phyloP scores from a whole-genome alignment of 2,113 vertebrate genomes.

The Parotia lawesii region DNA sequence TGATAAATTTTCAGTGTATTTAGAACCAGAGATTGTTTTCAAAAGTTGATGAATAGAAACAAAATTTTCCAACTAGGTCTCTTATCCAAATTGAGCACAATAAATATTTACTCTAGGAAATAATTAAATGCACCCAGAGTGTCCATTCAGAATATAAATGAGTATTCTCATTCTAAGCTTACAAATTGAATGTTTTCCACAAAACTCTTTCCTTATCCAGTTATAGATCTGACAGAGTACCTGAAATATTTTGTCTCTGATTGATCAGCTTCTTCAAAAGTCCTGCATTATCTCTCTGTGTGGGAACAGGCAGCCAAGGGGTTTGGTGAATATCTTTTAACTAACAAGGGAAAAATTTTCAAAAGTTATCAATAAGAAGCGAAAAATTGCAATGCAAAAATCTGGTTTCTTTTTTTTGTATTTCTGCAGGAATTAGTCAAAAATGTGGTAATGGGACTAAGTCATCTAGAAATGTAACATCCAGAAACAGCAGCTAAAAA shows the following conservation, averaged over 20 bases:
- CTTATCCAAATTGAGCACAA: not conserved
- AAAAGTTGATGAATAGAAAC: not conserved
- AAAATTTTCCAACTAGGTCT: not conserved
- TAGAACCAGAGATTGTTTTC: not conserved
- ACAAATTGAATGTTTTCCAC: not conserved
- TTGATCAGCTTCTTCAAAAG: not conserved
- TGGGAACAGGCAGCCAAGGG: not conserved
- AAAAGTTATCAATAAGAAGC: not conserved
- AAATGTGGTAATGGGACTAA: not conserved
- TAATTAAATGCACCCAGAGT: not conserved
- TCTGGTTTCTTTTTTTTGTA: not conserved
- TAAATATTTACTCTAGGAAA: not conserved
- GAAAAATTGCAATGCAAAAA: not conserved
- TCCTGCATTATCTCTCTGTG: not conserved
- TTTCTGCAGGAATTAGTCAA: not conserved
- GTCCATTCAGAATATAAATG: not conserved
- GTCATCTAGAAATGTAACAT: not conserved
- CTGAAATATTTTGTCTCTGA: not conserved
- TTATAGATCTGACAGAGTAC: not conserved
- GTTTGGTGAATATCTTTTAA: not conserved
- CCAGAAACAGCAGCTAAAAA: not conserved
- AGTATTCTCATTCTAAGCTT: not conserved
- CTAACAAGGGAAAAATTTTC: not conserved
- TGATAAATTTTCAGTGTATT: not conserved
- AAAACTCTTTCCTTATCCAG: not conserved